Percentiles rank a stretch among this genome's conserved stretches.
phyloP scores from a whole-genome alignment of 2,113 vertebrate species.

The Cairina moschata region DNA sequence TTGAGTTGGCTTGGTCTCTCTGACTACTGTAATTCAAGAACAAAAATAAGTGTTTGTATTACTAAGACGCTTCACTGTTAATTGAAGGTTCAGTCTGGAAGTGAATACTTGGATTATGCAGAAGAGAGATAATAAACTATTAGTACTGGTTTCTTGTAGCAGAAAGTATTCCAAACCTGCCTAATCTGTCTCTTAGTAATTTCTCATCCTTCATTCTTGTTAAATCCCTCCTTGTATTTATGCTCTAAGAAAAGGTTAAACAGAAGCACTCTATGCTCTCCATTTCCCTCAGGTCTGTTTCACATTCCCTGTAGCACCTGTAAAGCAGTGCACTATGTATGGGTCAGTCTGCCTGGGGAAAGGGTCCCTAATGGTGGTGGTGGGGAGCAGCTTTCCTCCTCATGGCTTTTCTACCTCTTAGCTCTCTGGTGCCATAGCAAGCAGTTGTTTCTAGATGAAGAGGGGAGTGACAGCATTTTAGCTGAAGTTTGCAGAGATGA shows the following conservation, averaged over 20 bases:
- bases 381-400: neutral
- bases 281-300: neutral
- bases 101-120: neutral
- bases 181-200: neutral
- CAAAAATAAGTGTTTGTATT: neutral
- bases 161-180: neutral
- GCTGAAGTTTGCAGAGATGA: neutral
- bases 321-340: neutral
- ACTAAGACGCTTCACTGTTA: neutral
- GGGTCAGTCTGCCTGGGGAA: neutral
- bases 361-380: neutral
- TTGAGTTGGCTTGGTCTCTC: neutral
- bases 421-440: neutral
- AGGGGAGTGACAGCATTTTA: neutral
- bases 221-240: neutral
- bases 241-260: neutral
- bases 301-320: neutral
- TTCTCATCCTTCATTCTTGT: neutral
- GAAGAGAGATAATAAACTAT: neutral
- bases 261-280: neutral
- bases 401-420: neutral
- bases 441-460: slow-evolving; percentile 24
- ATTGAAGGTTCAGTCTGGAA: neutral
- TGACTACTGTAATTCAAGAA: neutral
- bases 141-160: neutral